These are phyloP conservation scores for Ophonus ardosiacus DNA, from an alignment of 2,888 invertebrate species.

Conservation along the genomic window DNA sequence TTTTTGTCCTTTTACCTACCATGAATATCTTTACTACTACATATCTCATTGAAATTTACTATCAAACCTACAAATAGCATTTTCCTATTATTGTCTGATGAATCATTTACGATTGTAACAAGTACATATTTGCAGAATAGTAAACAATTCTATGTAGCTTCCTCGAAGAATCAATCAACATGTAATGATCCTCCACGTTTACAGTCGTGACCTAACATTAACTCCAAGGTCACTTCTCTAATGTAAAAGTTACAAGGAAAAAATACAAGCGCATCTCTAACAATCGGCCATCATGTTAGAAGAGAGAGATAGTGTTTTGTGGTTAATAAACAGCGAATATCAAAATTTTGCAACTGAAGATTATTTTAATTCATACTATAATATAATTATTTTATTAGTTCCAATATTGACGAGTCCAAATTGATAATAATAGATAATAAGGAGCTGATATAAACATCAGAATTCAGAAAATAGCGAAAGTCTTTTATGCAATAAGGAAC, in stretches of 20 bases:
- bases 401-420: no score
- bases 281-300: background rate
- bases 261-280: constrained; percentile 40
- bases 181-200: constrained; percentile 43
- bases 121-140: constrained; percentile 21
- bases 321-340: background rate
- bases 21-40: background rate
- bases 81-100: constrained; percentile 1
- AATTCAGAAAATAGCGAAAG: no score
- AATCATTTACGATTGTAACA: background rate
- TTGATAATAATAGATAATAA: no score
- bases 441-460: no score
- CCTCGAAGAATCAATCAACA: constrained; percentile 47
- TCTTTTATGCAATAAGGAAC: no score
- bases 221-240: constrained; percentile 18
- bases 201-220: constrained; percentile 31
- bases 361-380: background rate
- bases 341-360: background rate
- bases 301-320: background rate
- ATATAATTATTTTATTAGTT: no score
- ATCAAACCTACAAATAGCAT: background rate
- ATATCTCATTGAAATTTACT: constrained; percentile 4
- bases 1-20: no score
- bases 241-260: constrained; percentile 35
- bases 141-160: constrained; percentile 22